A percentile compares a stretch with the other conserved stretches of the same genome.
Conservation (phyloP, 2,797 vertebrate genomes). For the Carcharodon carcharias region DNA sequence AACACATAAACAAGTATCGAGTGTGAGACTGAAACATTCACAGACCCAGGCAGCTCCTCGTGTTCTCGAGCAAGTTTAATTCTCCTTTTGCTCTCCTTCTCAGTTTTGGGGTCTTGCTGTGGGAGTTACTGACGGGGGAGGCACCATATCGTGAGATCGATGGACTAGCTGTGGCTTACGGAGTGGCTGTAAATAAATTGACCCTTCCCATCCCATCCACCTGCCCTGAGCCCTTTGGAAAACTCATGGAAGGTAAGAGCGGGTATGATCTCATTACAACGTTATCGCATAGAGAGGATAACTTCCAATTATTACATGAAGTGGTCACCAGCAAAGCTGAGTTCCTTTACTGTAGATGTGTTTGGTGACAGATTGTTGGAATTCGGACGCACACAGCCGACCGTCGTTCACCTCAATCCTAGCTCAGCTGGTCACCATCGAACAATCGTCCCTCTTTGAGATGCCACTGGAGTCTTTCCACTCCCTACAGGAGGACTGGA, state of each 20-base stretch:
- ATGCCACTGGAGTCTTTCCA: constrained; percentile 89
- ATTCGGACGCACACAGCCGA: constrained; percentile 70
- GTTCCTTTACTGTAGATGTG: neutral
- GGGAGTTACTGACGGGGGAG: constrained; percentile 86
- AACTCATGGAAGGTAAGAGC: constrained; percentile 72
- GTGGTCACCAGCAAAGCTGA: neutral
- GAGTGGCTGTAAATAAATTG: constrained; percentile 86
- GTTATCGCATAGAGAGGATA: constrained; percentile 39
- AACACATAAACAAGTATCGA: too few relatives aligned
- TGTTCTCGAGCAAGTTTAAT: neutral
- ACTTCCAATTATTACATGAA: neutral
- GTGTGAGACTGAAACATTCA: neutral
- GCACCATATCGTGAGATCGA: constrained; percentile 87
- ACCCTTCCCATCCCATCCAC: constrained; percentile 84
- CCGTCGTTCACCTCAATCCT: constrained; percentile 74
- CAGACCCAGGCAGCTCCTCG: too few relatives aligned
- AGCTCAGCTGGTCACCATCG: constrained; percentile 66
- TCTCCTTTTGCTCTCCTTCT: constrained; percentile 11
- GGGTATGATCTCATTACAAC: accelerated
- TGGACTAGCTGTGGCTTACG: constrained; percentile 79
- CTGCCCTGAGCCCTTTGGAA: constrained; percentile 80
- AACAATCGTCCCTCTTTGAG: constrained; percentile 82
- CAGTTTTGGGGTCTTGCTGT: constrained; percentile 82
- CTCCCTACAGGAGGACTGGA: constrained; percentile 87
- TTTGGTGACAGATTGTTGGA: constrained; percentile 71